These are phyloP conservation scores for Heliconius ethilla DNA, from an alignment of 2,888 invertebrate genomes.

Conservation along the genomic window DNA sequence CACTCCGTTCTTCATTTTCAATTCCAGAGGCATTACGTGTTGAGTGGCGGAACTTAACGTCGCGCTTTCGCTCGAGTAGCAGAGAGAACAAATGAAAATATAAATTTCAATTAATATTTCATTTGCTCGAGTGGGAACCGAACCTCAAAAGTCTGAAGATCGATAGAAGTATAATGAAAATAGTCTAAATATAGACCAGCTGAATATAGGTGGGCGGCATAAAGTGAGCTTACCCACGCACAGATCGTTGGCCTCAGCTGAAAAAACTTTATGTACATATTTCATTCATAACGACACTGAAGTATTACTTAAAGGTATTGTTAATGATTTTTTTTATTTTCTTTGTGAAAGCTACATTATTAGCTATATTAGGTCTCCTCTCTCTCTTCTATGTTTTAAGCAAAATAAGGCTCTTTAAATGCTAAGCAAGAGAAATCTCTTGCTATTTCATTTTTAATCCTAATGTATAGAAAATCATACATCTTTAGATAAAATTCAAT, in stretches of 20 bases:
- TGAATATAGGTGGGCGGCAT: conserved; percentile 74
- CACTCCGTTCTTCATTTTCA: too few species aligned
- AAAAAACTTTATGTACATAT: conserved; percentile 52
- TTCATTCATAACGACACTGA: conserved; percentile 34
- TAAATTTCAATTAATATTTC: too few species aligned
- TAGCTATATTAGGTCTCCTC: neutral
- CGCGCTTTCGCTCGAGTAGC: too few species aligned
- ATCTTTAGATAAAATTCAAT: neutral
- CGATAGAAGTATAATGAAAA: conserved; percentile 47
- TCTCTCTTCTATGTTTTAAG: too few species aligned
- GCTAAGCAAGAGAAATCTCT: neutral
- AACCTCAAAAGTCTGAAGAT: neutral
- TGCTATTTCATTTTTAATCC: neutral
- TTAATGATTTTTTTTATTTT: neutral
- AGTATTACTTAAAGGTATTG: neutral
- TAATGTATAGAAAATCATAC: neutral
- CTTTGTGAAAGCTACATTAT: neutral
- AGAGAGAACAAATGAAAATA: too few species aligned
- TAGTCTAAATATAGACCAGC: conserved; percentile 63
- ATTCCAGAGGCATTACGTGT: too few species aligned
- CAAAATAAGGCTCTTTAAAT: neutral
- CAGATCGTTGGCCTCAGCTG: conserved; percentile 66
- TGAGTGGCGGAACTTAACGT: too few species aligned
- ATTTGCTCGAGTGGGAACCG: too few species aligned
- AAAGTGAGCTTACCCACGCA: conserved; percentile 56